Evolutionary conservation across 2,888 invertebrate species (phyloP), one percentile per base, ranked within the genome.

Genomic region (Trichacis sp.): DNA sequence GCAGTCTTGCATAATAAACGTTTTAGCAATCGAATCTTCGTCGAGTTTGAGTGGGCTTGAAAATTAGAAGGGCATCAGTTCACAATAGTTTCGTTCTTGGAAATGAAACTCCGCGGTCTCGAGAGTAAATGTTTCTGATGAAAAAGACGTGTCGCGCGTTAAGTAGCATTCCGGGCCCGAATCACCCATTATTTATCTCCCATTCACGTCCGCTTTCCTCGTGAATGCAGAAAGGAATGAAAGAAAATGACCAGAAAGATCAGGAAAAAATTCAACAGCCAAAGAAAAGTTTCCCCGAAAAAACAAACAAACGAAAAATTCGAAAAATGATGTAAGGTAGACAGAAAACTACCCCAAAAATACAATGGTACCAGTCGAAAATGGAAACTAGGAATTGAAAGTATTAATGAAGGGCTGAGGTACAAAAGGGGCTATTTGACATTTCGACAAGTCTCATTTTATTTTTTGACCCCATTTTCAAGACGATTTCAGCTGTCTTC

Each of bases 31-130:
- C 8, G 50, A 50, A 30, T 50, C 47, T 19, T 11, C 40, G 9
- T 8, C 29, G 29, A 24, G 12, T 43, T 47, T 24, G 29, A 12
- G 42, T 51, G 17, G 51, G 40, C 29, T 61, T 18, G 12, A 51
- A n/a, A 61, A 55, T 61, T 61, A 53, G 59, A 42, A 49, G 55
- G 51, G 40, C 54, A 61, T 61, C 49, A 42, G 55, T 61, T 61
- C 50, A 51, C 46, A 38, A 61, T 55, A 55, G 59, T 18, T 43
- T 52, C 42, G 0, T 48, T 53, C 61, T n/a, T 5, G 33, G 60
- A 61, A 61, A 15, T 2, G 14, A 45, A 45, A 29, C 18, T 12
- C 12, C 42, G 19, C 17, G 19, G 19, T n/a, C 33, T 33, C n/a
- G 12, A 19, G 30, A 49, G 20, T 38, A 19, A 49, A 49, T 43